Conservation (phyloP, 2,888 invertebrate species). For the Melanotus villosus region DNA sequence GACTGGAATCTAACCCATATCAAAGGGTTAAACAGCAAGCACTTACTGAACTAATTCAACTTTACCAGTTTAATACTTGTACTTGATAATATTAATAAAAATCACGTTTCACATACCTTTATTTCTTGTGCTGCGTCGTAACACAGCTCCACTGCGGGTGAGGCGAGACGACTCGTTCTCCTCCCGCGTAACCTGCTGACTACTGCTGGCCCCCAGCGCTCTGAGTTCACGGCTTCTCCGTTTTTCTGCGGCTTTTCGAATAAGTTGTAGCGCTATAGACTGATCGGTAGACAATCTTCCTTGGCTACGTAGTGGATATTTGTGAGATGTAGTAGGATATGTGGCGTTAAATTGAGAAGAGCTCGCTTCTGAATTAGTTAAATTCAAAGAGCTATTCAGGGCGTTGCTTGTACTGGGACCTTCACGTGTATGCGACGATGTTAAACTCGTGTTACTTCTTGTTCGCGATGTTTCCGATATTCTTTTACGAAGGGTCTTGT, state of each 20-base stretch:
- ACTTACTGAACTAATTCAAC: no score
- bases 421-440: background rate
- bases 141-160: constrained; percentile 69
- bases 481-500: constrained; percentile 26
- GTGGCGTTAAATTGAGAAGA: constrained; percentile 55
- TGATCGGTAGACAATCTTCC: constrained; percentile 56
- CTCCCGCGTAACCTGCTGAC: constrained; percentile 64
- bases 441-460: constrained; percentile 5
- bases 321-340: constrained; percentile 59
- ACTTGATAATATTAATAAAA: no score
- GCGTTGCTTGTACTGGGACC: constrained; percentile 15
- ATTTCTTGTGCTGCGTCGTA: constrained; percentile 70
- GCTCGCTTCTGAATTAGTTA: constrained; percentile 49
- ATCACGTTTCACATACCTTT: constrained; percentile 66
- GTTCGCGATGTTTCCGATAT: constrained; percentile 37
- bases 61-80: no score
- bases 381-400: constrained; percentile 20
- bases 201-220: constrained; percentile 72
- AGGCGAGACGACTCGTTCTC: constrained; percentile 72
- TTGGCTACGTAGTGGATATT: constrained; percentile 68
- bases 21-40: no score
- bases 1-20: no score
- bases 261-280: constrained; percentile 39
- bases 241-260: constrained; percentile 60
- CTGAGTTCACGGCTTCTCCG: constrained; percentile 67